Evolutionary conservation across 2,888 invertebrate species (phyloP), one percentile per base, ranked within the genome.

Genomic region (Hetaerina titia): DNA sequence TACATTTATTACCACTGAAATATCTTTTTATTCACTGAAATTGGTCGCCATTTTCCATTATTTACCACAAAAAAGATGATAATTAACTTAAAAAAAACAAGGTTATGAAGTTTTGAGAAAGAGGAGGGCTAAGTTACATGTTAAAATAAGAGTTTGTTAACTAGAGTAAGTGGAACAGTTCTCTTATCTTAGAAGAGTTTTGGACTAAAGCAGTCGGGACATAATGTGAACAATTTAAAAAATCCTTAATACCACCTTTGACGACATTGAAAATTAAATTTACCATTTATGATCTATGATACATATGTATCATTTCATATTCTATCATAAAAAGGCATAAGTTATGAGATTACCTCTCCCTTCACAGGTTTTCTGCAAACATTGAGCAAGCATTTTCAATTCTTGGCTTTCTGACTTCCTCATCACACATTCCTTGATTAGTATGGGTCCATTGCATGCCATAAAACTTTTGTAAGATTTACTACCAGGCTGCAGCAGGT

Each of bases 401-500:
- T 92, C 92, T 92, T 92, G n/a, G 69, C 56, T 69, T n/a, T 74
- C 69, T 64, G 15, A 9, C 11, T 25, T 56, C 9, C 56, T 74
- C 92, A 63, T 69, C 13, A 45, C 22, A 64, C 45, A 15, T 60
- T 92, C 56, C 19, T 56, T 60, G 56, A 92, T 92, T 64, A 56
- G 56, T 56, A 22, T 56, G 6, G 56, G 92, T 2, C 92, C 92
- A 74, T 92, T 63, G 69, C 56, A 31, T 74, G 22, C 69, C 22
- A 63, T 74, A 13, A 92, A 92, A 22, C 13, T 25, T 56, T 74
- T 45, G 19, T 63, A 56, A n/a, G n/a, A 69, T 69, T n/a, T 22
- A n/a, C 8, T 11, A 92, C 69, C 92, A 69, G 45, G 45, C 45
- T 92, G 69, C 92, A 92, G 64, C 7, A 92, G 69, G 74, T 92